Base-by-base conservation (phyloP, 2,888 invertebrate genomes). In the Enchytraeus crypticus region DNA sequence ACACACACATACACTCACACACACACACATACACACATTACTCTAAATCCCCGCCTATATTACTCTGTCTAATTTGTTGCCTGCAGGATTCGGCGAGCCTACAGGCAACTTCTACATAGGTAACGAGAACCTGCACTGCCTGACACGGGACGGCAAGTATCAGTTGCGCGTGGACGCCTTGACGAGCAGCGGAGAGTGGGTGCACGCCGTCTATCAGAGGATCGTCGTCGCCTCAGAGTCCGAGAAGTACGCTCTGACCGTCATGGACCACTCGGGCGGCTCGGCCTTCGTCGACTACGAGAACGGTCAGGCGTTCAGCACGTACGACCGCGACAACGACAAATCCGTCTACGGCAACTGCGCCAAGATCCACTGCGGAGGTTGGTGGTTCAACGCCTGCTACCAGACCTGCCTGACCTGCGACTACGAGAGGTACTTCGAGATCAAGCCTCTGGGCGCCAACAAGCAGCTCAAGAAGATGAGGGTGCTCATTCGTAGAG, bases 321-420 rank as follows among this genome's bases (percentile, higher is more conserved):
- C 60, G 14, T 47, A 47, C 34, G 60, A 60, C 30, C 49, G 55
- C 18, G 60, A 60, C 27, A 60, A 60, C 55, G 60, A 60, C 60
- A 54, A 60, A 38, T 55, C 55, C 54, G 47, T 54, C 60, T 60
- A 60, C 30, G 49, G 46, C 55, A 60, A 60, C 60, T 60, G 60
- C 55, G 60, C 60, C 47, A 55, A 55, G 47, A 53, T 60, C 18
- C 23, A 26, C 23, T 33, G 29, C n/a, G 60, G 60, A 34, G 60
- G 60, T 11, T 60, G 46, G 47, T 60, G 60, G 60, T 60, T 55
- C 60, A 46, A 55, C 33, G 30, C 54, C 55, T 60, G 60, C 60
- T 60, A 60, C 38, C 29, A 54, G 29, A 21, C 46, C 54, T 55
- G 49, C 47, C 38, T 60, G 2, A 34, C 33, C 27, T 54, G 60